Evolutionary conservation across 2,113 vertebrate genomes (phyloP).

Genomic region (Pomatostomus ruficeps): DNA sequence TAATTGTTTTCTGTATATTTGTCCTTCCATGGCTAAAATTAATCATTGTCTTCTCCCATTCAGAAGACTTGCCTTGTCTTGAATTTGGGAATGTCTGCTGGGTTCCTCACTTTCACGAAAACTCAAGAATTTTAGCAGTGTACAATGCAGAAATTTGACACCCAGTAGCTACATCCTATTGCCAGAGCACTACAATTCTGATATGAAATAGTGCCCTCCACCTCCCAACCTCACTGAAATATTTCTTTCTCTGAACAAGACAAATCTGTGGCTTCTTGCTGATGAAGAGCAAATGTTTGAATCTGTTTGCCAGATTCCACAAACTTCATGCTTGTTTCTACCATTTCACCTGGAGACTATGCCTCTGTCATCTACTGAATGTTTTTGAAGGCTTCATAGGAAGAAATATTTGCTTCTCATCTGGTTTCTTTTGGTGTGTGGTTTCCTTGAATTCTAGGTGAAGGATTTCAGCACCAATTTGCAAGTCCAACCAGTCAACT

Average conservation of each 20-base stretch:
- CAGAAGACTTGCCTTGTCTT: neutral
- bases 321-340: neutral
- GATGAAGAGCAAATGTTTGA: neutral
- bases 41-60: neutral
- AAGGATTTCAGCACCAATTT: neutral
- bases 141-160: neutral
- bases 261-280: neutral
- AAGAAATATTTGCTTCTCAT: neutral
- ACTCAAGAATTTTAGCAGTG: neutral
- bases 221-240: neutral
- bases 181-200: neutral
- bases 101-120: neutral
- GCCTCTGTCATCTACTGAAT: neutral
- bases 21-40: neutral
- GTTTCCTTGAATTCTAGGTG: neutral
- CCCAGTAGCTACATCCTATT: neutral
- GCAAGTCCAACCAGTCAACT: neutral
- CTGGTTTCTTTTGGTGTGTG: neutral
- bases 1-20: neutral
- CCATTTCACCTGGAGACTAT: neutral
- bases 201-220: neutral
- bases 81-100: neutral
- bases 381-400: neutral
- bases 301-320: neutral
- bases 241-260: neutral